Conservation (phyloP, 2,888 invertebrate species). For the Agapetus fuscipes region DNA sequence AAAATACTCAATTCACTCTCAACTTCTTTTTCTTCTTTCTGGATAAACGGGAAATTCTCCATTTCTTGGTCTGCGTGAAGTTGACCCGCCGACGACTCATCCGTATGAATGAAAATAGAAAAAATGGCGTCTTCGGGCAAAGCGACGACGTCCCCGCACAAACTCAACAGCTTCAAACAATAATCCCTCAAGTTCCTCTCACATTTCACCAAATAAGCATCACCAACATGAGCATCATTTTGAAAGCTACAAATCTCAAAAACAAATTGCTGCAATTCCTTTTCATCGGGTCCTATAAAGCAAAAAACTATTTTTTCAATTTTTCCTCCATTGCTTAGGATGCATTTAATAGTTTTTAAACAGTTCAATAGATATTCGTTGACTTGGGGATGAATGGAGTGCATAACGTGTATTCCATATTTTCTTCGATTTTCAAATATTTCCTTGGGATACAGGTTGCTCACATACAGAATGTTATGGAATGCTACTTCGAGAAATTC, state of each 20-base stretch:
- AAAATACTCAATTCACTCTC: constrained; percentile 27
- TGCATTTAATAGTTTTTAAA: constrained; percentile 40
- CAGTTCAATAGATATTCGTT: constrained; percentile 51
- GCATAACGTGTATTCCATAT: constrained; percentile 50
- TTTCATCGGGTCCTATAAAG: constrained; percentile 36
- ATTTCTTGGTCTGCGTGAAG: constrained; percentile 44
- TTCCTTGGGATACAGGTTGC: constrained; percentile 53
- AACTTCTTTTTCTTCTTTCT: constrained; percentile 52
- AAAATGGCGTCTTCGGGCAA: constrained; percentile 49
- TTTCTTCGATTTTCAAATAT: constrained; percentile 54
- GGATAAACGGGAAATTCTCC: constrained; percentile 38
- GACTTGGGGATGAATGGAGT: constrained; percentile 54
- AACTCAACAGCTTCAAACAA: constrained; percentile 46
- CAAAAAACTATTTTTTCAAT: constrained; percentile 42
- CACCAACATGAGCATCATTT: constrained; percentile 32
- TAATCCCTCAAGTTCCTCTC: constrained; percentile 53
- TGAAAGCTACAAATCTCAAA: constrained; percentile 34
- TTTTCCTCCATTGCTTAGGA: constrained; percentile 40
- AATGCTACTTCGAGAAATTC: constrained; percentile 59
- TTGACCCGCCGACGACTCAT: constrained; percentile 46
- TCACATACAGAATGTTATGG: constrained; percentile 50
- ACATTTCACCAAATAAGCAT: constrained; percentile 50
- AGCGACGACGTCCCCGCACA: constrained; percentile 37
- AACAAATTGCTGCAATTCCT: constrained; percentile 28
- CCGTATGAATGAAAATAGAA: constrained; percentile 49